These are phyloP conservation scores for Cyclophora albipunctata DNA, from an alignment of 2,888 invertebrate genomes.

Conservation along the genomic window DNA sequence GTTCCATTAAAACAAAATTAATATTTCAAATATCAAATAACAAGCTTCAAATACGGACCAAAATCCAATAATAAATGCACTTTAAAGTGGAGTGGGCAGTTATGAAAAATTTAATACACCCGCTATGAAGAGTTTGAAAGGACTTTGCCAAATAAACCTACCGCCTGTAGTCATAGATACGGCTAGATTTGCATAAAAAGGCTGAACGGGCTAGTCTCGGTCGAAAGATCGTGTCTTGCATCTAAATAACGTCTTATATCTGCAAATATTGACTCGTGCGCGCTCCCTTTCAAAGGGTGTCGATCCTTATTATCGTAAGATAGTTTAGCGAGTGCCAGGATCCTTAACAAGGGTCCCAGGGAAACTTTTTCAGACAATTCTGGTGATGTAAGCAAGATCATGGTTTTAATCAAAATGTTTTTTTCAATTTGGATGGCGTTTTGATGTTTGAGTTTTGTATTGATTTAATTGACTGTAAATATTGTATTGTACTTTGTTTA, in stretches of 20 bases:
- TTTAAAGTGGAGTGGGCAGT: constrained; percentile 46
- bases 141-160: constrained; percentile 60
- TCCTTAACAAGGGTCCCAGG: constrained; percentile 41
- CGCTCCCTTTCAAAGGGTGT: constrained; percentile 61
- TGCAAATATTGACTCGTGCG: constrained; percentile 70
- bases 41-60: constrained; percentile 18
- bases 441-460: neutral
- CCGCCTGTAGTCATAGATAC: constrained; percentile 62
- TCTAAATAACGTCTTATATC: constrained; percentile 73
- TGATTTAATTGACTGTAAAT: no score
- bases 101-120: constrained; percentile 67
- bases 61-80: constrained; percentile 36
- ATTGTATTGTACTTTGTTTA: no score
- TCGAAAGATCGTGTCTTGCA: constrained; percentile 66
- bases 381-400: constrained; percentile 17
- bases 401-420: constrained; percentile 12
- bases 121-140: constrained; percentile 50
- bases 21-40: constrained; percentile 22
- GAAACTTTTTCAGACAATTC: constrained; percentile 35
- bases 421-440: neutral
- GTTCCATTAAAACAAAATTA: no score
- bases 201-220: constrained; percentile 47
- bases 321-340: constrained; percentile 57
- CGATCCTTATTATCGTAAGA: constrained; percentile 62
- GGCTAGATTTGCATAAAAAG: constrained; percentile 64